Base-by-base conservation (phyloP, 2,888 invertebrate species). In the Ommatoiulus sabulosus region DNA sequence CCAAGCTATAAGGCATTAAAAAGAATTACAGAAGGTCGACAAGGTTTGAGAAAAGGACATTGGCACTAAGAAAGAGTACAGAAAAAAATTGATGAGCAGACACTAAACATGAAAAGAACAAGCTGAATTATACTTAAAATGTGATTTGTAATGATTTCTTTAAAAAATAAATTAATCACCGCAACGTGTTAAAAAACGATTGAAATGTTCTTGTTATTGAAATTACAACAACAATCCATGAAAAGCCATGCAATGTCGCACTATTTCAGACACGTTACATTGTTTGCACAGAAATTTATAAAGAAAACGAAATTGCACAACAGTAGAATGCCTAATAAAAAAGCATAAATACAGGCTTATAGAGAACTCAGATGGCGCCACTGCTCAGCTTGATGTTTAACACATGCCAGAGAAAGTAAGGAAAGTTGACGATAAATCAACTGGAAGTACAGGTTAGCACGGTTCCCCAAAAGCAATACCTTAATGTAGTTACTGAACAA, bases 1-100 rank as follows among this genome's bases (percentile, higher is more conserved):
- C 88, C 88, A 88, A 88, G 88, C 88, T 88, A n/a, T 35, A 44
- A 44, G 24, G 20, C 52, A 44, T 48, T 87, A 20, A 46, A 87
- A 43, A 52, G 87, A 52, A 87, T 24, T 63, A 87, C 24, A 52
- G 87, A 52, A 86, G 24, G 46, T 52, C 12, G 86, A 86, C 86
- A 44, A 12, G 20, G 44, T 86, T 46, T 44, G 20, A 86, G 46
- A 86, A 80, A 35, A n/a, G 86, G 52, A 52, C 52, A 80, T 15
- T 10, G 80, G 3, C 44, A 86, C 35, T 5, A 35, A 44, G 86
- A 86, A 44, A 44, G 24, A 3, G 44, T 20, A 15, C 12, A 15
- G 35, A 80, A 43, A 43, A 35, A 35, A 43, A 43, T 52, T 43
- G 24, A 72, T 12, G 72, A 80, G 80, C 24, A 80, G 72, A 80